These are phyloP conservation scores for Actinernus sp. DNA, from an alignment of 92 coral and sea anemone species.

Conservation along the genomic window DNA sequence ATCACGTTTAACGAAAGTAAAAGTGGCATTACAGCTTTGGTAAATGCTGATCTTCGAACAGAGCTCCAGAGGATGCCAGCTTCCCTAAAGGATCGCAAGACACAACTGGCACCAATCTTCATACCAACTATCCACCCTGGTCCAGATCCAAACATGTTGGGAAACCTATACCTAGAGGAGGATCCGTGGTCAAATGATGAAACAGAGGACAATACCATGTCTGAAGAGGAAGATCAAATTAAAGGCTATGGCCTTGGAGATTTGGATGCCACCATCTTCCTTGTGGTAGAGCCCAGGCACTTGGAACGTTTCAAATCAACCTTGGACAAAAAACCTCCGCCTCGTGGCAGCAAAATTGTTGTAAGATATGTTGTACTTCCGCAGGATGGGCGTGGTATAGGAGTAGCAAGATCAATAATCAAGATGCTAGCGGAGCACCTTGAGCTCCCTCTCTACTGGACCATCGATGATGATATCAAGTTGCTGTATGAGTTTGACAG, in stretches of 20 bases:
- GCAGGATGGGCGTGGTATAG: constrained; percentile 56
- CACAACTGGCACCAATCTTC: constrained; percentile 47
- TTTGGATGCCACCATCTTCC: constrained; percentile 22
- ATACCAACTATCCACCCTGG: constrained; percentile 60
- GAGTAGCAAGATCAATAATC: constrained; percentile 51
- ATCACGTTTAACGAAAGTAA: neutral
- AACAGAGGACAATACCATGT: neutral
- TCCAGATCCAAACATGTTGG: constrained; percentile 13
- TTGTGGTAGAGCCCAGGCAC: constrained; percentile 41
- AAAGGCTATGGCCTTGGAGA: constrained; percentile 9
- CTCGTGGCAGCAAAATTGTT: constrained; percentile 17
- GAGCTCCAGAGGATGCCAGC: constrained; percentile 8
- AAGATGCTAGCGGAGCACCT: constrained; percentile 38
- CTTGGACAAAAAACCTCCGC: neutral
- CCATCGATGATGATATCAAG: constrained; percentile 56
- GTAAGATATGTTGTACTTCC: constrained; percentile 46
- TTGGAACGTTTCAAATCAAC: constrained; percentile 10
- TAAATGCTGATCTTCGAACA: neutral
- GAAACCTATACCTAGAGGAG: constrained; percentile 49
- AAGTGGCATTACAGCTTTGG: neutral
- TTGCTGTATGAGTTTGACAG: constrained; percentile 21
- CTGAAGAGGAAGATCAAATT: neutral
- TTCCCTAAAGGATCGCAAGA: constrained; percentile 16
- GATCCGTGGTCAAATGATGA: constrained; percentile 44
- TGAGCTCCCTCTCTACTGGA: constrained; percentile 42